Base-by-base conservation (phyloP, 2,113 vertebrate species). In the Sakesphorus luctuosus region DNA sequence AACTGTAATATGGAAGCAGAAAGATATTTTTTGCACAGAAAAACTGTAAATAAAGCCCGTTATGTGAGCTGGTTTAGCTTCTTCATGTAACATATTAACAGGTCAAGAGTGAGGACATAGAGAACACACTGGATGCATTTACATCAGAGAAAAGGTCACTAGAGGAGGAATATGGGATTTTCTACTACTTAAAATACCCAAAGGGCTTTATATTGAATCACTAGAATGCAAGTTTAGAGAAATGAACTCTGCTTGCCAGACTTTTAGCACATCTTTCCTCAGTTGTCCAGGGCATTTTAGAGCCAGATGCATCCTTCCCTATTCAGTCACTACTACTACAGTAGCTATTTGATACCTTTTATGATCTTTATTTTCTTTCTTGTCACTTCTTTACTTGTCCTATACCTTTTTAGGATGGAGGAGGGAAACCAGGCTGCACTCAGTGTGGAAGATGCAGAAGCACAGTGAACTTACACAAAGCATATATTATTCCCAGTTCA, bases 131-230 rank as follows among this genome's bases (percentile, higher is more conserved):
- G 10, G 29, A n/a, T n/a, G 18, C 6, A 52, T 12, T 53, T 44
- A 35, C 31, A 43, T 28, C 49, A 69, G 38, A 49, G 55, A n/a
- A 81, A 66, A 53, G 16, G 49, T 52, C 28, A 63, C 47, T 21
- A 33, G 47, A 50, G 10, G 6, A 7, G 6, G 3, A 4, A 3
- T 17, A 59, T 0, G 0, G 12, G 20, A 29, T 33, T 76, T 76
- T 55, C 29, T 55, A 58, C 28, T 62, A 61, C 28, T 87, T 68
- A 10, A 1, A 72, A 72, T 18, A 29, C 11, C 79, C 46, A 33
- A 62, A 10, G 7, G 18, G 20, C 7, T 53, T 62, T 17, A 26
- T 5, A 35, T 16, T 24, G 38, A 75, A 75, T 65, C 29, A 68
- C 15, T 56, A 75, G 25, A 93, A 82, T 9, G 6, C 0, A 5